Base-by-base conservation (phyloP, 64 coral and sea anemone species). In the Catalaphyllia jardinei region DNA sequence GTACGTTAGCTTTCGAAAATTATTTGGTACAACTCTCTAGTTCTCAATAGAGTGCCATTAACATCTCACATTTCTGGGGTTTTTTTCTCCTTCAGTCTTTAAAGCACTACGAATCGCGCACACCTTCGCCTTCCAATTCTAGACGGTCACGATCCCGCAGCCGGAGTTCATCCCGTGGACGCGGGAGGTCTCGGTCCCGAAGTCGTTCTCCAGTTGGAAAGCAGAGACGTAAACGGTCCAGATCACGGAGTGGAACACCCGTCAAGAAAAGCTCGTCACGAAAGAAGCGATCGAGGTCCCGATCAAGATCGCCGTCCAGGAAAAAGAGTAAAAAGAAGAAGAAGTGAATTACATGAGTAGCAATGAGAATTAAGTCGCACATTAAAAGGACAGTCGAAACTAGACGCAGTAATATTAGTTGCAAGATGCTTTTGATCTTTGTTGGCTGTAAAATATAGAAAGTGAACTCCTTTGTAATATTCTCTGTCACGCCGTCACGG, bases 251-350 rank as follows among this genome's bases (percentile, higher is more conserved):
- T 54, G 88, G 92, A 10, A 62, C 88, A 18, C 90, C 95, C 0
- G 83, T 31, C 50, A 97, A 88, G 78, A 97, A 76, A 87, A 93
- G 88, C 27, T 93, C 92, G 72, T 85, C 81, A 16, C 88, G 88
- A 65, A 97, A 94, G 78, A 93, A 92, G 67, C 92, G 89, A 42
- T 97, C 95, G 0, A 89, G 95, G 61, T 97, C 95, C 22, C 80
- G 95, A 52, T 97, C 95, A 20, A 86, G 88, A 28, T 97, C 95
- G 20, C 95, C 95, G 8, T 88, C 91, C 12, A 90, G 87, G 31
- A 97, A 91, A 60, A 97, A 93, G 60, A 90, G 83, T 33, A 96
- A 93, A 74, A 97, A 94, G 72, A 89, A 89, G 93, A 97, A 97
- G 88, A 97, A 97, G 85, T 97, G 75, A 74, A 82, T 33, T 4